Evolutionary conservation across 2,113 vertebrate species (phyloP), one percentile per base, ranked within the genome.

Genomic region (Collichthys lucidus): DNA sequence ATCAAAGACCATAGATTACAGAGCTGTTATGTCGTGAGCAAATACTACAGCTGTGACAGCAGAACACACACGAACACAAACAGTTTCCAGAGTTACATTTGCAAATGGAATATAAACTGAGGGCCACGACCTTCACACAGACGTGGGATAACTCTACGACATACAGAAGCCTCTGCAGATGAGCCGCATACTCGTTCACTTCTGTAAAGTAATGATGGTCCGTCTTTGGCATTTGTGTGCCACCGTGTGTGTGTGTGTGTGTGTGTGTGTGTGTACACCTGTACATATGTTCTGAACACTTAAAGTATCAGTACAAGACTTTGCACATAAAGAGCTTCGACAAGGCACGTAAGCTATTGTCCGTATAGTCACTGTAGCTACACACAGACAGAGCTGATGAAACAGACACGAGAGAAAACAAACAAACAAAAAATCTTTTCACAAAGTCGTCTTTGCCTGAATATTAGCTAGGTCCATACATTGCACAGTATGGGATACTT

Each of bases 321-420:
- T 77, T 77, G 47, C 80, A 87, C 86, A 88, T 47, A 75, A 82
- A 86, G 73, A 87, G 88, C 87, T 86, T 83, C 5, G 78, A 94
- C 92, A 94, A 94, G 93, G 92, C 92, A 94, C 91, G 53, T 87
- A 90, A 92, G 87, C 92, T 84, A 72, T 82, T 77, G 84, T 86
- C 80, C n/a, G 31, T 68, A 80, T 29, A 76, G 74, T 80, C 84
- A 88, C 88, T 50, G 80, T 14, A 76, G 85, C 90, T 76, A 91
- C 83, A 85, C 87, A 90, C 87, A 71, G 80, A 92, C 74, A 56
- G 46, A 90, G 84, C 72, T 19, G 59, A 87, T 70, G 83, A 85
- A 86, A 88, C 74, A n/a, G 29, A 87, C 63, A 55, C 50, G 31
- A 40, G 2, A 40, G 8, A 40, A 40, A 35, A 35, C 44, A 46